Evolutionary conservation across 53 echinoderm and acorn worm species (phyloP), one percentile per base, ranked within the genome.

Genomic region (Patiria pectinifera): DNA sequence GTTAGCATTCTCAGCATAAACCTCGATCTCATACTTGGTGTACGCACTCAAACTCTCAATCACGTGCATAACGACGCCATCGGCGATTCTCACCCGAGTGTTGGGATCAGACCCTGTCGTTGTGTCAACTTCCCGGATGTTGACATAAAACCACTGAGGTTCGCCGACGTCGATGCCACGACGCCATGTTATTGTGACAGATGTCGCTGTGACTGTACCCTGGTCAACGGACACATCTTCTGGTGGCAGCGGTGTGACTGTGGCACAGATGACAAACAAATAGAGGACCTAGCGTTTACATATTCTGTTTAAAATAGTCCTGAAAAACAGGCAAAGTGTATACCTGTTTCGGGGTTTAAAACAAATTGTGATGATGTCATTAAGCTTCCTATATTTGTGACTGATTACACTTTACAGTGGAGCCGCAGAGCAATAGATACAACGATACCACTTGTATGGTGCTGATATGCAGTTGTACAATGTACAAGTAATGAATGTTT

Each of bases 141-240:
- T 80, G 80, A 80, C 48, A 14, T 15, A 80, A 48, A 80, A 80
- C 80, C 80, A 80, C 80, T 80, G 80, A 46, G 80, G 11, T 43
- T 46, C 45, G 48, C 80, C 80, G 4, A 11, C 80, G 21, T 45
- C 80, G 48, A 43, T 48, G 44, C 80, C 80, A 48, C 53, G 80
- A 13, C 25, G 8, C 80, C 80, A 80, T 0, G 80, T 12, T 16
- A 80, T 80, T 4, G 11, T 4, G 10, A 48, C 48, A 11, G 80
- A 80, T 6, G 23, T 11, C 19, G 46, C 80, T 80, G 80, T 80
- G 80, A 45, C 14, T 45, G 25, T 18, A 48, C 4, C 13, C 19
- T 45, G 45, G 49, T 80, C 21, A 0, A 80, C 19, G 2, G 80
- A 45, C 48, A 48, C 19, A 48, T 80, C 48, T 11, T 19, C 19